Evolutionary conservation across 2,797 vertebrate genomes (phyloP), one percentile per base, ranked within the genome.

Genomic region (Spinus olivaceus): DNA sequence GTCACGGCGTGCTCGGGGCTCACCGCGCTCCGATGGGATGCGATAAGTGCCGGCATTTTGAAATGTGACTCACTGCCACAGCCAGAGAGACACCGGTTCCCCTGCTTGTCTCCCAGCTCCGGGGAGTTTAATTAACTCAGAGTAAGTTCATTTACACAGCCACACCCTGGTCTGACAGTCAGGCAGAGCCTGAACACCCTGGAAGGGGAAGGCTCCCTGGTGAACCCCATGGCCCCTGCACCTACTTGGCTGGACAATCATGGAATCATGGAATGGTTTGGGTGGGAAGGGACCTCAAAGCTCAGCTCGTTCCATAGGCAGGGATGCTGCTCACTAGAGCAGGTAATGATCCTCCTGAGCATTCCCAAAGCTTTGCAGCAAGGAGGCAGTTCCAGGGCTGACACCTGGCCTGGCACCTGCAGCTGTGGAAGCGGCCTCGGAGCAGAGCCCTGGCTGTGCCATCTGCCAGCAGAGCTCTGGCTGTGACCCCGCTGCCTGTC

Each of bases 121-220:
- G 2, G 35, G 79, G 0, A 14, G 74, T 14, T 93, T 82, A 56
- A 93, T 86, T 84, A 93, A 93, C 27, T 10, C 77, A 19, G 39
- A 57, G 80, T 3, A 37, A 61, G 18, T 95, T 94, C 92, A 69
- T 92, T 93, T 88, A 22, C 64, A 32, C 86, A 47, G 93, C 92
- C 92, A 64, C 95, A 60, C 93, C 92, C 93, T 81, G 39, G 22
- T 15, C 93, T 59, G 88, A 50, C 47, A 42, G 13, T 8, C 82
- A 50, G 64, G 79, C 9, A 6, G 22, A 89, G 70, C 64, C 79
- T 9, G 30, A 33, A 8, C 8, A 0, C 27, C 37, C 77, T 5
- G 47, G 5, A 24, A n/a, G 9, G 14, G 20, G 33, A 32, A 49
- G 25, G 59, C 41, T 70, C 51, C 41, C 8, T 18, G 17, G 41